These are phyloP conservation scores for Cyprinodon variegatus DNA, from an alignment of 2,113 vertebrate species.

Conservation along the genomic window DNA sequence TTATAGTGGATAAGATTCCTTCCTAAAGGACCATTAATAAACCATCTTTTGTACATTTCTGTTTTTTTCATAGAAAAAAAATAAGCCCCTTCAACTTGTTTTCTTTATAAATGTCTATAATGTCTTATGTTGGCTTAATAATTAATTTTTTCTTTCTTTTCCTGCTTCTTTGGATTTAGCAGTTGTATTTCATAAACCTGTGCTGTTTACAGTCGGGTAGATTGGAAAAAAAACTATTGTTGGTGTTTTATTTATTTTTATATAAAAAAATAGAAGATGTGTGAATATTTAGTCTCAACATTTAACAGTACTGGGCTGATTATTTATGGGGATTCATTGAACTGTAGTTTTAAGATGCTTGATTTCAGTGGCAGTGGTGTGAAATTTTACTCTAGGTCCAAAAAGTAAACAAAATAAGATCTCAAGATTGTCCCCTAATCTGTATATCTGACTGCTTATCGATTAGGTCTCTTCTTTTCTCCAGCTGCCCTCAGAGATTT, in stretches of 20 bases:
- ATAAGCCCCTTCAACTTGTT: not conserved
- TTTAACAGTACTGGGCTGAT: too few species aligned
- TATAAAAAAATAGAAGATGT: too few species aligned
- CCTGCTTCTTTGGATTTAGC: too few species aligned
- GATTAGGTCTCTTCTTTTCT: slow-evolving; percentile 57
- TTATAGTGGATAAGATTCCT: too few species aligned
- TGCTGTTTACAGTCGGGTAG: too few species aligned
- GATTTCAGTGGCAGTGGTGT: not conserved
- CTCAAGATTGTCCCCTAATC: not conserved
- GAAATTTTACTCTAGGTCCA: not conserved
- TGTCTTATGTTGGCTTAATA: not conserved
- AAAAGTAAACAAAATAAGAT: not conserved
- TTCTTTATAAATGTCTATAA: not conserved
- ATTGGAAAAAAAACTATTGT: not conserved
- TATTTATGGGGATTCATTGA: not conserved
- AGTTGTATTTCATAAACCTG: too few species aligned
- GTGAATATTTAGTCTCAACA: too few species aligned
- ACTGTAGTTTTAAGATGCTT: not conserved
- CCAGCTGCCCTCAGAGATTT: slow-evolving; percentile 35
- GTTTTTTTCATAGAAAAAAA: not conserved
- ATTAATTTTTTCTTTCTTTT: too few species aligned
- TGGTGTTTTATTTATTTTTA: not conserved
- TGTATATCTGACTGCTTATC: slow-evolving; percentile 50
- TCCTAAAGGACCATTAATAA: too few species aligned
- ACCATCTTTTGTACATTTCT: too few species aligned